A percentile compares a stretch with the other conserved stretches of the same genome.
Conservation (phyloP, 2,113 vertebrate species). For the Tonatia bakeri region DNA sequence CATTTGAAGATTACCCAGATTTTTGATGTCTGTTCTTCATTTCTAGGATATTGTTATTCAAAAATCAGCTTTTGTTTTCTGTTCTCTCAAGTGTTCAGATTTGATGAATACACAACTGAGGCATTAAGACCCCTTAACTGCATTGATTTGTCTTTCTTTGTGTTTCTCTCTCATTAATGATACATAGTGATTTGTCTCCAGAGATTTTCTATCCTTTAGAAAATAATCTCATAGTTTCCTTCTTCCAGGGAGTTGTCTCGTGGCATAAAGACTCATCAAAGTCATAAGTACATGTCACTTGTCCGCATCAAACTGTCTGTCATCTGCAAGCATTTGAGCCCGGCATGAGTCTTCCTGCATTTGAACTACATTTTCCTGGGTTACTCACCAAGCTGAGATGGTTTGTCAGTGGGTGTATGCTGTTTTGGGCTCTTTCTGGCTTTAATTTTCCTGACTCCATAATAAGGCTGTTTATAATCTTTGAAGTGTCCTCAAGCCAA, state of each 20-base stretch:
- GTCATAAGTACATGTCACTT: conserved; percentile 77
- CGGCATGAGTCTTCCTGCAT: conserved; percentile 39
- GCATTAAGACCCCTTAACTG: conserved; percentile 70
- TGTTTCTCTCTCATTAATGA: conserved; percentile 76
- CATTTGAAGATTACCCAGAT: not conserved
- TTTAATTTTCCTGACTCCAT: conserved; percentile 54
- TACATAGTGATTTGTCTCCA: conserved; percentile 60
- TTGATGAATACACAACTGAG: conserved; percentile 58
- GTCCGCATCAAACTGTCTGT: conserved; percentile 74
- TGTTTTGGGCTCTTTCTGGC: conserved; percentile 14
- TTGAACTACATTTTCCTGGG: conserved; percentile 50
- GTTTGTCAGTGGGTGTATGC: conserved; percentile 42
- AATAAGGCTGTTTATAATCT: conserved; percentile 43
- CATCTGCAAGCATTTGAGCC: conserved; percentile 59
- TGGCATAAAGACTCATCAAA: conserved; percentile 72
- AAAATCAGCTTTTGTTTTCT: conserved; percentile 51
- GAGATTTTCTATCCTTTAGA: conserved; percentile 50
- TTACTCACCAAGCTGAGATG: conserved; percentile 42
- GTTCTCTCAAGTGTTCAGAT: conserved; percentile 47
- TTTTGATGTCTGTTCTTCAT: not conserved
- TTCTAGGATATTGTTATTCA: conserved; percentile 37
- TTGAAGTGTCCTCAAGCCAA: conserved; percentile 15
- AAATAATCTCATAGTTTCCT: conserved; percentile 67
- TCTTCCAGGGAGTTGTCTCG: conserved; percentile 68
- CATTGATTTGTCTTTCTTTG: conserved; percentile 69